Base-by-base conservation (phyloP, 92 coral and sea anemone genomes). In the Montipora capitata region DNA sequence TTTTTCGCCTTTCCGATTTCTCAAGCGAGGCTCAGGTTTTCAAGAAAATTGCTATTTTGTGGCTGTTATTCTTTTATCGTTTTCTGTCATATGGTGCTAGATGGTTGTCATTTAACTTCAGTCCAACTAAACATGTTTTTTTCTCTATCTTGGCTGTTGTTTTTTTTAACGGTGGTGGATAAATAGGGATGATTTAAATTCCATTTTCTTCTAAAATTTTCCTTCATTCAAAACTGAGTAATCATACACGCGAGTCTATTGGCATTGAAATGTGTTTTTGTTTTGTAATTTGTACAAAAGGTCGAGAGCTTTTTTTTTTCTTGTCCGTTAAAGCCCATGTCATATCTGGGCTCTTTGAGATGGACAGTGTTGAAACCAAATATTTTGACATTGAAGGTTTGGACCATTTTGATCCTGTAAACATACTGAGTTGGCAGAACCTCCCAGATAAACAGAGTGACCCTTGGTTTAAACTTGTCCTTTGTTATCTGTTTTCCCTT, bases 1-100 rank as follows among this genome's bases (percentile, higher is more conserved):
- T 57, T 83, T 57, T 51, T 66, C 48, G 85, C 76, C 85, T 74
- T 68, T 69, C 63, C 77, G 68, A 66, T 68, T 35, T 67, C 17
- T 51, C 3, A 5, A 44, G 84, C 72, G 20, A 8, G 42, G 71
- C 74, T 63, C 42, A 39, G 42, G 54, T 20, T 49, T 40, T 68
- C 16, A 4, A 38, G 18, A 49, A 27, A 39, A 14, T n/a, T 49
- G 4, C 35, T 17, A 54, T 38, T 40, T 35, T 40, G 4, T 39
- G 3, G 2, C 4, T 40, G 10, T 72, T 49, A 64, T 68, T 49
- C 35, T 41, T 65, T 66, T 35, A 0, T 44, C 48, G 41, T 17
- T 5, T 11, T 39, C 4, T 7, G 39, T 20, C 39, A 16, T 63
- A 27, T 16, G 27, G 27, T 17, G 68, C 9, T 7, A 63, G n/a